Percentiles rank a stretch among this genome's conserved stretches.
phyloP scores from a whole-genome alignment of 2,113 vertebrate species.

The Sinosuthora webbiana region DNA sequence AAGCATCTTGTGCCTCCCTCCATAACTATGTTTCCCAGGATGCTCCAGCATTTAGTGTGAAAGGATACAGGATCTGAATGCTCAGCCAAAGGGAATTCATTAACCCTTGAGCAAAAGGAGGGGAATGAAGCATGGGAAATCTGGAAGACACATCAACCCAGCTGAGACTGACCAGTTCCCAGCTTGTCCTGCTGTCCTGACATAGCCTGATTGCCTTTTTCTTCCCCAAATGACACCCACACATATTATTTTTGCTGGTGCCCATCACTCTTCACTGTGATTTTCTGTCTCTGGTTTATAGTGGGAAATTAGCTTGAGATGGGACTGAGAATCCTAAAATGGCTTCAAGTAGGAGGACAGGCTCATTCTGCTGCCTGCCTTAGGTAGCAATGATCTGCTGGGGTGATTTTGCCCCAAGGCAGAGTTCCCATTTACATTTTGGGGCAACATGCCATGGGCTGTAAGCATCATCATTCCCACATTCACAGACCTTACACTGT shows the following conservation, averaged over 20 bases:
- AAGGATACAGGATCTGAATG: not conserved
- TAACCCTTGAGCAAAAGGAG: not conserved
- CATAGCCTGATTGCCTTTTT: not conserved
- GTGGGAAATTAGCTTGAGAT: not conserved
- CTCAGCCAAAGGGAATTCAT: not conserved
- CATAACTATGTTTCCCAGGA: not conserved
- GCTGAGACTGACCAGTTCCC: not conserved
- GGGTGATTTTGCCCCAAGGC: not conserved
- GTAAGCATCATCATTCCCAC: not conserved
- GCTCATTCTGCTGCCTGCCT: not conserved
- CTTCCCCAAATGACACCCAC: not conserved
- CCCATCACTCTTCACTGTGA: not conserved
- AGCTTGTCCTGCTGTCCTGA: not conserved
- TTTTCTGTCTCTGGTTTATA: not conserved
- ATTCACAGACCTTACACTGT: not conserved
- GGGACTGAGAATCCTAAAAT: not conserved
- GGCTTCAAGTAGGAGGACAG: not conserved
- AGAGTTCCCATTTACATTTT: not conserved
- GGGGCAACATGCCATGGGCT: accelerated
- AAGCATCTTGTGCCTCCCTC: not conserved
- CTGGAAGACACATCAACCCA: not conserved
- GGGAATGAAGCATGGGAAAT: not conserved
- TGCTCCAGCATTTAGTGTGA: not conserved
- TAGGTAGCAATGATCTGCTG: not conserved
- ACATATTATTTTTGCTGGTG: not conserved